These are phyloP conservation scores for Sclerurus mexicanus DNA, from an alignment of 2,113 vertebrate genomes.

Conservation along the genomic window DNA sequence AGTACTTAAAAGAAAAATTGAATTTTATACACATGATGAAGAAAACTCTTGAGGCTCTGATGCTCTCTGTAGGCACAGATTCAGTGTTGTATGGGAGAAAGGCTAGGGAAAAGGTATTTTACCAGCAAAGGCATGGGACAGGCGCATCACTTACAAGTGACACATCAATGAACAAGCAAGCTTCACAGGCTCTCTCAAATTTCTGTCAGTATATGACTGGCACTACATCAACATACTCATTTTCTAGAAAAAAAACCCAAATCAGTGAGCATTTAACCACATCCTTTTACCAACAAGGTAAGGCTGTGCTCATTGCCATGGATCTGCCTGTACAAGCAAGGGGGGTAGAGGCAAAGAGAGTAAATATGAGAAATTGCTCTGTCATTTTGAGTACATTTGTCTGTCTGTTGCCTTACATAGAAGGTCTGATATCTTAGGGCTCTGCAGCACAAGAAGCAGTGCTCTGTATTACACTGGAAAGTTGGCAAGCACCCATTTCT, in stretches of 20 bases:
- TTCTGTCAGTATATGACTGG: neutral
- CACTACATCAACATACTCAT: neutral
- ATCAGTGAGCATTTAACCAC: neutral
- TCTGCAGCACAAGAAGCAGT: neutral
- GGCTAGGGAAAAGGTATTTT: neutral
- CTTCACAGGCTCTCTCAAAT: neutral
- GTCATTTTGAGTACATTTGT: neutral
- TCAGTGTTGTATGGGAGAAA: neutral
- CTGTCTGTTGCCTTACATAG: neutral
- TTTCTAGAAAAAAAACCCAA: neutral
- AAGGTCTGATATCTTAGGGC: neutral
- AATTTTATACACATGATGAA: neutral
- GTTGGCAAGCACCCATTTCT: neutral
- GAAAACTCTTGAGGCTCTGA: neutral
- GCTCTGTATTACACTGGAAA: neutral
- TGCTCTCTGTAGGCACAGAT: neutral
- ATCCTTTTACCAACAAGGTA: neutral
- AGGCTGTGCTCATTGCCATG: neutral
- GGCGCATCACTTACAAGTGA: accelerated
- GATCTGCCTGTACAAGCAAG: slow-evolving; percentile 20
- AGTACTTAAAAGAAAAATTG: neutral
- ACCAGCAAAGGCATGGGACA: neutral
- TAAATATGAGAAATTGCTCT: neutral
- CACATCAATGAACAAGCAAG: neutral
- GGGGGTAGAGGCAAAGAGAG: neutral